These are phyloP conservation scores for Smittia aterrima DNA, from an alignment of 2,888 invertebrate genomes.

Conservation along the genomic window DNA sequence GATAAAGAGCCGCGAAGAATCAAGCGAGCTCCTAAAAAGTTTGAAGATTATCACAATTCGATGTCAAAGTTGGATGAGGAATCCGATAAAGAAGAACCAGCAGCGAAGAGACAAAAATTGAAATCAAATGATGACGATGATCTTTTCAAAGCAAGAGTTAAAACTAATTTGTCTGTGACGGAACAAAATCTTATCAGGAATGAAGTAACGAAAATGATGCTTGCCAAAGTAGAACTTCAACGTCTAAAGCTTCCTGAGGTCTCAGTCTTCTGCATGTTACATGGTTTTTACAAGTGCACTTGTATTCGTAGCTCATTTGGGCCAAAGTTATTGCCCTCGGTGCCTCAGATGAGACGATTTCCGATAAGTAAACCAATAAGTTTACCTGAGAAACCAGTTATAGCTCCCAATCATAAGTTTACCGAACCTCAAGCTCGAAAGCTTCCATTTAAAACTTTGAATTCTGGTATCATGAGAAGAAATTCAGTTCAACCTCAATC, in stretches of 20 bases:
- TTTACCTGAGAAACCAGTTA: no score
- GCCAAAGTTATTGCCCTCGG: neutral
- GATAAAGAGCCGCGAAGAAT: slow-evolving; percentile 57
- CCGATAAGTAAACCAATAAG: no score
- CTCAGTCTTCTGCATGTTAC: slow-evolving; percentile 65
- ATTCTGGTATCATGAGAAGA: no score
- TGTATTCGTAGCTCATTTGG: slow-evolving; percentile 47
- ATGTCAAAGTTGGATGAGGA: slow-evolving; percentile 45
- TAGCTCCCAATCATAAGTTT: no score
- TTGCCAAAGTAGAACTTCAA: slow-evolving; percentile 49
- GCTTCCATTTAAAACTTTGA: no score
- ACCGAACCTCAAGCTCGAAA: no score
- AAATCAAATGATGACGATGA: slow-evolving; percentile 28
- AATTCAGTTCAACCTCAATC: no score
- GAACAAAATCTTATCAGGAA: slow-evolving; percentile 20
- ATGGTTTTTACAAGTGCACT: slow-evolving; percentile 62
- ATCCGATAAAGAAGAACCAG: neutral
- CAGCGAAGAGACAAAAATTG: neutral
- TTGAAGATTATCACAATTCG: slow-evolving; percentile 57
- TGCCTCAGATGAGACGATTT: no score
- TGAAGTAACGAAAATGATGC: slow-evolving; percentile 42
- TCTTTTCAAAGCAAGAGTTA: no score
- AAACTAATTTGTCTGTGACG: no score
- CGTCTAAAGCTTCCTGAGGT: slow-evolving; percentile 51
- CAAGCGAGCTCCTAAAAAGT: slow-evolving; percentile 62